phyloP scores from a whole-genome alignment of 2,888 invertebrate species.

The Hirudinaria manillensis region DNA sequence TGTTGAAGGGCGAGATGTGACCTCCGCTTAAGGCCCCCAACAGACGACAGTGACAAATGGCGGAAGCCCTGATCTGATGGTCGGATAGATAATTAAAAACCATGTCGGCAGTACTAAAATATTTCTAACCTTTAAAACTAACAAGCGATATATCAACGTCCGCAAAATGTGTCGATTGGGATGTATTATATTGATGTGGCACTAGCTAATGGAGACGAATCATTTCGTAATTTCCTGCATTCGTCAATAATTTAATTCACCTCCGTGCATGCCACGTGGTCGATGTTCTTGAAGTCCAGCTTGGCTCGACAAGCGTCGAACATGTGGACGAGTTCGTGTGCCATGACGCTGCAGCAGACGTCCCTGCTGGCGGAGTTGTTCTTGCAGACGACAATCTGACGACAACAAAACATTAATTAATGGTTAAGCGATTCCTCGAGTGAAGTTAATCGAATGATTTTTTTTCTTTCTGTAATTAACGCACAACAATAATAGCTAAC shows the following conservation, averaged over 20 bases:
- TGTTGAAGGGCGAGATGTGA: slow-evolving; percentile 66
- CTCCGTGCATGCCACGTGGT: slow-evolving; percentile 90
- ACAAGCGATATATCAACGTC: too few relatives aligned
- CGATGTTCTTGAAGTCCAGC: slow-evolving; percentile 77
- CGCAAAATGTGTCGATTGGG: too few relatives aligned
- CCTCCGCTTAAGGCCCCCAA: slow-evolving; percentile 72
- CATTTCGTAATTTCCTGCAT: too few relatives aligned
- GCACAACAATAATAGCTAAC: too few relatives aligned
- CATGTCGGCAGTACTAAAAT: too few relatives aligned
- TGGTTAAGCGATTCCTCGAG: too few relatives aligned
- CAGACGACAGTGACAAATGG: slow-evolving; percentile 85
- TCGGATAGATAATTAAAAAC: too few relatives aligned
- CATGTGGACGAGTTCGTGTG: slow-evolving; percentile 93
- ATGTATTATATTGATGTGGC: too few relatives aligned
- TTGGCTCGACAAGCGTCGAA: slow-evolving; percentile 86
- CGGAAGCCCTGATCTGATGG: slow-evolving; percentile 74
- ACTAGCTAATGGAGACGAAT: too few relatives aligned
- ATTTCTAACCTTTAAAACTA: too few relatives aligned
- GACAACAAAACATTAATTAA: slow-evolving; percentile 38
- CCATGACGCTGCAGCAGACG: slow-evolving; percentile 60
- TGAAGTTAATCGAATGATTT: too few relatives aligned
- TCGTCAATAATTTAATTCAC: slow-evolving; percentile 44
- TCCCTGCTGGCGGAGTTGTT: slow-evolving; percentile 64
- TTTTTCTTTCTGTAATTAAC: too few relatives aligned
- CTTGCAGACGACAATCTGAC: slow-evolving; percentile 80